phyloP scores from a whole-genome alignment of 2,113 vertebrate genomes.

The Catharus fuscescens region DNA sequence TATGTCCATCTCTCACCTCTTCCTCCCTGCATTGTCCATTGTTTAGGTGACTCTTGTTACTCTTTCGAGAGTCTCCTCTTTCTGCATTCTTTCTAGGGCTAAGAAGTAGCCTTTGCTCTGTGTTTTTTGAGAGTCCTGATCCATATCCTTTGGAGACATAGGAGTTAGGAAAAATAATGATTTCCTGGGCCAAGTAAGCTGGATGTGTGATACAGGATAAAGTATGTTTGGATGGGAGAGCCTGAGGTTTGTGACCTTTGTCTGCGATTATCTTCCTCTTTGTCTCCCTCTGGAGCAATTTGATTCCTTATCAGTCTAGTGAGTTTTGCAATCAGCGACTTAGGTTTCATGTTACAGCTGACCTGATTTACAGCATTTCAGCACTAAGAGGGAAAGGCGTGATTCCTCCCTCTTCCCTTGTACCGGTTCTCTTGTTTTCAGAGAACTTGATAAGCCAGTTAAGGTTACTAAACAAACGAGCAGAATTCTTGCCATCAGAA shows the following conservation, averaged over 20 bases:
- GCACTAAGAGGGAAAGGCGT: not conserved
- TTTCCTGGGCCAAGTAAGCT: not conserved
- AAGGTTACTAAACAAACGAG: not conserved
- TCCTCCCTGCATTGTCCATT: not conserved
- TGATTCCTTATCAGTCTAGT: not conserved
- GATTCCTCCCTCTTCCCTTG: not conserved
- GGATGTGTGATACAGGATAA: not conserved
- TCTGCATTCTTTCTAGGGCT: not conserved
- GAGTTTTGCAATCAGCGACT: not conserved
- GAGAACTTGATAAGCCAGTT: not conserved
- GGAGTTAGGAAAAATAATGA: not conserved
- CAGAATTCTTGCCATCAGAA: not conserved
- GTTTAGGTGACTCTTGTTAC: not conserved
- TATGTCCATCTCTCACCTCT: rapidly evolving
- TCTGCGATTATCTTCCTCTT: not conserved
- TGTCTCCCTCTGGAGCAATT: not conserved
- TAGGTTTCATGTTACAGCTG: not conserved
- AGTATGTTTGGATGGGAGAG: not conserved
- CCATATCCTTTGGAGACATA: not conserved
- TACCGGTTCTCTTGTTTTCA: not conserved
- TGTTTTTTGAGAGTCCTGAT: not conserved
- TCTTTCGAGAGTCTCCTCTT: not conserved
- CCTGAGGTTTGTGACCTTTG: not conserved
- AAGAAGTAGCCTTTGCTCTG: not conserved
- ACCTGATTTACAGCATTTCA: not conserved